Evolutionary conservation across 2,888 invertebrate species (phyloP), one percentile per base, ranked within the genome.

Genomic region (Bombylius discolor): DNA sequence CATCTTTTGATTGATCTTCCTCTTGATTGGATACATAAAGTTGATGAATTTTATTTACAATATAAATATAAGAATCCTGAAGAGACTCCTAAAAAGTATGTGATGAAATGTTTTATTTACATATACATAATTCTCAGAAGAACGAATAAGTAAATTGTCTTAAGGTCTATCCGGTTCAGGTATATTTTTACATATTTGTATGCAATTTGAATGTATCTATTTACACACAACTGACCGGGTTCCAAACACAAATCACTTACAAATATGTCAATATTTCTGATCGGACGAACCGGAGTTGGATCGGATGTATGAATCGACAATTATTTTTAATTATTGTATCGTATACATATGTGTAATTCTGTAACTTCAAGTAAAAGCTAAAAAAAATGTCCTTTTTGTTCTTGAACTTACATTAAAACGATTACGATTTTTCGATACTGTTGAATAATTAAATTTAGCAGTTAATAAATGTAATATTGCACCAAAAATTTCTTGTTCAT

Each of bases 31-130:
- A 31, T 5, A 34, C 11, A 2, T 54, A n/a, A 45, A 54, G 44
- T 13, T 59, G 47, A 14, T 55, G 47, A 13, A 50, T 33, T 50
- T 56, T 49, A 51, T 59, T 59, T 5, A 56, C 42, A 8, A 56
- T 6, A 33, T 49, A 56, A 47, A 59, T 51, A 39, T 56, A 59
- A 23, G 50, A 52, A 11, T 56, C 47, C 23, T 49, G 47, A 36
- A 59, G 52, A 13, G 50, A 12, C 9, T 50, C 47, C 52, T 58
- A 36, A 5, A 55, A 47, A 44, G 31, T 23, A 23, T 23, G 23
- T 2, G 23, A 23, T 23, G 8, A 33, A 44, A 46, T 3, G 5
- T 32, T 23, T 36, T 9, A 33, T 33, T 23, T 34, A 46, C n/a
- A 33, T n/a, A 49, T n/a, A n/a, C n/a, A n/a, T n/a, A n/a, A n/a